Evolutionary conservation across 2,797 vertebrate species (phyloP).

Genomic region (Trachurus trachurus): DNA sequence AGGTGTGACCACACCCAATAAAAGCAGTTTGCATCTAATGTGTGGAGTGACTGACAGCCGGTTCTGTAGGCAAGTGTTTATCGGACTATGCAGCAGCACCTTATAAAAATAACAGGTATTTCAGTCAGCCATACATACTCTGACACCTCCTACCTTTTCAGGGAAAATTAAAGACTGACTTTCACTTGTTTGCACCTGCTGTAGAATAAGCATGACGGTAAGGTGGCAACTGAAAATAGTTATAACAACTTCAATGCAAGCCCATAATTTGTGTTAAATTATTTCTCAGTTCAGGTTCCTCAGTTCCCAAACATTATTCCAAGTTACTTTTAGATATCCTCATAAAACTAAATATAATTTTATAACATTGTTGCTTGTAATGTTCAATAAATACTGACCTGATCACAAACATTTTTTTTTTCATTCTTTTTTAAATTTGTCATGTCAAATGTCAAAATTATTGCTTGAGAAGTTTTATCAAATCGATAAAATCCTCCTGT

Average conservation of each 20-base stretch:
- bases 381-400: not conserved
- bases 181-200: not conserved
- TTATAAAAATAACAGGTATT: not conserved
- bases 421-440: no score
- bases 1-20: not conserved
- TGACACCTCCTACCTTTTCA: not conserved
- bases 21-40: not conserved
- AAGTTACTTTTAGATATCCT: not conserved
- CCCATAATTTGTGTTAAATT: not conserved
- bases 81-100: not conserved
- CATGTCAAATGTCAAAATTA: conserved; percentile 11
- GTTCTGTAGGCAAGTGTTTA: not conserved
- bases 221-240: not conserved
- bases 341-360: not conserved
- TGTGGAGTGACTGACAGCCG: not conserved
- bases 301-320: not conserved
- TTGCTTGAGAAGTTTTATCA: conserved; percentile 32
- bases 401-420: not conserved
- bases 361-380: not conserved
- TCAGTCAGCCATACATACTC: not conserved
- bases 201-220: not conserved
- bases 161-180: not conserved
- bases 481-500: conserved; percentile 11
- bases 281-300: not conserved
- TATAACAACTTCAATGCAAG: not conserved